Conservation (phyloP, 2,797 vertebrate species). For the Scarus forsteni region DNA sequence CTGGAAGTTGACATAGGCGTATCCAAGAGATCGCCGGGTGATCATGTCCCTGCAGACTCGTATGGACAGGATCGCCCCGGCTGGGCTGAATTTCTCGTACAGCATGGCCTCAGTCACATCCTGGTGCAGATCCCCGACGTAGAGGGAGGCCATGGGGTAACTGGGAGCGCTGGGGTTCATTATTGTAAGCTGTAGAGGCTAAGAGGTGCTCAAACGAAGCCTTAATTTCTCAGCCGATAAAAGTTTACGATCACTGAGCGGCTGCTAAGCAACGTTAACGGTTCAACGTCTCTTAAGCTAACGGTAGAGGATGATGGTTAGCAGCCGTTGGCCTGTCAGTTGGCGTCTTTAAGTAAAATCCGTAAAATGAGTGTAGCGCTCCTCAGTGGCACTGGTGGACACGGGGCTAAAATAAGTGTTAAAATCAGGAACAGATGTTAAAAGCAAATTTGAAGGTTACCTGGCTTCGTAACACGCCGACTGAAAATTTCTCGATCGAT, state of each 20-base stretch:
- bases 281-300: constrained; percentile 28
- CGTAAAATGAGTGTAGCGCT: neutral
- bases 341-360: constrained; percentile 9
- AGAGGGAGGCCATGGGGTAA: constrained; percentile 93
- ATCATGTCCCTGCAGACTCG: constrained; percentile 94
- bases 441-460: constrained; percentile 31
- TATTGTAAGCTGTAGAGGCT: constrained; percentile 32
- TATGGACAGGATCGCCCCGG: constrained; percentile 93
- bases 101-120: constrained; percentile 94
- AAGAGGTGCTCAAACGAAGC: constrained; percentile 22
- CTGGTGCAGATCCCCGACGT: constrained; percentile 91
- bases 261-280: constrained; percentile 19
- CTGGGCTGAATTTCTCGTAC: constrained; percentile 94
- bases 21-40: constrained; percentile 91
- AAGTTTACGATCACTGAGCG: constrained; percentile 37
- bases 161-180: constrained; percentile 98
- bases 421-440: constrained; percentile 20
- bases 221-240: constrained; percentile 13
- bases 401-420: constrained; percentile 38
- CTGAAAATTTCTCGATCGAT: constrained; percentile 41
- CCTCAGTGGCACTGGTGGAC: constrained; percentile 32
- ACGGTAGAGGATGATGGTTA: constrained; percentile 31
- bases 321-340: constrained; percentile 49
- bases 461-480: constrained; percentile 66
- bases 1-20: constrained; percentile 94